Conservation (phyloP, 2,113 vertebrate species). For the Hymenochirus boettgeri region DNA sequence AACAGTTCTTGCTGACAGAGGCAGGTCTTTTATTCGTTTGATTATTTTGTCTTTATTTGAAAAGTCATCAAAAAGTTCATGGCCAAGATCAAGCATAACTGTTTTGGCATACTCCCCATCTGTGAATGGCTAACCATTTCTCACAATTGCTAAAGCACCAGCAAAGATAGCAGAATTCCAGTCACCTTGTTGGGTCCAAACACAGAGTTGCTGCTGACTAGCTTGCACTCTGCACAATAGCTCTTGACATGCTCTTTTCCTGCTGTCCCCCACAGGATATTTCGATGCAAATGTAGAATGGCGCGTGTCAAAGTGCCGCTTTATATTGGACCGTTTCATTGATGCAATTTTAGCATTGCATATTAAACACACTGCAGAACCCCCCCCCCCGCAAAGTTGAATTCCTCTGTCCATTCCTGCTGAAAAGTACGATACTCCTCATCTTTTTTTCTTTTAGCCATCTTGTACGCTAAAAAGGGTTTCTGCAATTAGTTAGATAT, state of each 20-base stretch:
- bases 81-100: conserved; percentile 45
- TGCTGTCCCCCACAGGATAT: conserved; percentile 44
- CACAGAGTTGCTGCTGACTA: conserved; percentile 43
- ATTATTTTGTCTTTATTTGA: conserved; percentile 32
- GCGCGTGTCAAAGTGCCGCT: conserved; percentile 13
- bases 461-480: conserved; percentile 10
- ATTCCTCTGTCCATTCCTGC: conserved; percentile 19
- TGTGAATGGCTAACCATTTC: conserved; percentile 43
- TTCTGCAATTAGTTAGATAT: not conserved
- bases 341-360: conserved; percentile 45
- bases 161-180: conserved; percentile 42
- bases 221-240: conserved; percentile 41
- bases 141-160: conserved; percentile 43
- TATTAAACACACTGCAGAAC: conserved; percentile 43
- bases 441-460: conserved; percentile 19
- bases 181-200: conserved; percentile 31
- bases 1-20: conserved; percentile 46
- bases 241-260: conserved; percentile 44
- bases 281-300: conserved; percentile 45
- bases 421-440: conserved; percentile 6
- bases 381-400: conserved; percentile 31
- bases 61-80: conserved; percentile 48
- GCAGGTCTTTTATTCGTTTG: conserved; percentile 41
- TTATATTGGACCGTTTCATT: conserved; percentile 38
- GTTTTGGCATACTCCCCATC: conserved; percentile 28